phyloP scores from a whole-genome alignment of 2,113 vertebrate genomes.

The Notarius quadriscutis region DNA sequence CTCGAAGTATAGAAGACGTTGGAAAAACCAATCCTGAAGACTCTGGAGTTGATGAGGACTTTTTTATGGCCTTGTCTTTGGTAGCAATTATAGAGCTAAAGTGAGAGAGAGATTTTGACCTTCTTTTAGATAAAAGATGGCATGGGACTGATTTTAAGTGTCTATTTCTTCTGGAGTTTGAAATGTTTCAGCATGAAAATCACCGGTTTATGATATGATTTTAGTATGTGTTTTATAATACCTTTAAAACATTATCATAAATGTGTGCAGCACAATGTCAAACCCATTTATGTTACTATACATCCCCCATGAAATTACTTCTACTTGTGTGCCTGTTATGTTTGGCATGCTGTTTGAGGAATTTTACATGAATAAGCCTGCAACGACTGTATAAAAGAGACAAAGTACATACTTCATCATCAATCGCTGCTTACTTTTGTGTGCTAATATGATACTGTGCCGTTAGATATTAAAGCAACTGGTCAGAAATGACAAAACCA shows the following conservation, averaged over 20 bases:
- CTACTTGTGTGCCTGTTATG: neutral
- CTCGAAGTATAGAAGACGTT: neutral
- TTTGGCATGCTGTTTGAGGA: neutral
- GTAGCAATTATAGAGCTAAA: neutral
- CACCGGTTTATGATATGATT: neutral
- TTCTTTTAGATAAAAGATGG: neutral
- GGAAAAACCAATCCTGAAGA: neutral
- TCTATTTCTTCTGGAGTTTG: neutral
- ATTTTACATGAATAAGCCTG: constrained; percentile 14
- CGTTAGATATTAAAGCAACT: neutral
- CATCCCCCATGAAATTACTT: neutral
- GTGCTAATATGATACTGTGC: neutral
- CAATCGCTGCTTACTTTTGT: neutral
- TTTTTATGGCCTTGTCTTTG: neutral
- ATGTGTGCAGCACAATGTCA: constrained; percentile 18
- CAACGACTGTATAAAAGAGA: neutral
- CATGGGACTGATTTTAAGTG: neutral
- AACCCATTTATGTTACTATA: neutral
- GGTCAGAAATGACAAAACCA: neutral
- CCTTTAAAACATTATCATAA: neutral
- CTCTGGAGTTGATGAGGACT: neutral
- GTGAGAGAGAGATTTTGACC: neutral
- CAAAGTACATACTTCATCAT: neutral
- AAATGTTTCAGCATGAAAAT: neutral
- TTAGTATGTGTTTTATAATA: neutral